A percentile compares a stretch with the other conserved stretches of the same genome.
Conservation (phyloP, 2,113 vertebrate genomes). For the Geococcyx californianus region DNA sequence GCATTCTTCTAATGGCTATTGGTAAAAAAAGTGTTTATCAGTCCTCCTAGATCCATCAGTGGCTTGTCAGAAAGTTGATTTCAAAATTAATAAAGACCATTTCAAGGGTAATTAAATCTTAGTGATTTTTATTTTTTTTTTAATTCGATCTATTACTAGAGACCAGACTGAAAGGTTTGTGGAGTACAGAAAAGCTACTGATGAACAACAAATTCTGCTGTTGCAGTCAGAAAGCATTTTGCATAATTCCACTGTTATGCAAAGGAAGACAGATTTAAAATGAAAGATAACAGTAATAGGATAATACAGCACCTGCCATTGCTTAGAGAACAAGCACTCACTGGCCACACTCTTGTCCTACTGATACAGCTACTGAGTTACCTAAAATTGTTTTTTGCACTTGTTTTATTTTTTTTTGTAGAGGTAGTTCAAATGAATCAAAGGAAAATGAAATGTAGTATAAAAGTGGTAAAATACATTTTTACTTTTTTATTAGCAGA, state of each 20-base stretch:
- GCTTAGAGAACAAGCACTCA: not conserved
- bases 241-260: not conserved
- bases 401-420: not conserved
- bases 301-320: not conserved
- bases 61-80: slow-evolving; percentile 49
- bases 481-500: not conserved
- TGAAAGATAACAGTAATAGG: not conserved
- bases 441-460: not conserved
- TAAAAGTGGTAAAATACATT: not conserved
- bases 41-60: slow-evolving; percentile 22
- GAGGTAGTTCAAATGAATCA: not conserved
- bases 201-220: slow-evolving; percentile 20
- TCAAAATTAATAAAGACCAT: slow-evolving; percentile 70
- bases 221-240: not conserved
- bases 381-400: not conserved
- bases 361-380: not conserved
- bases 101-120: slow-evolving; percentile 72
- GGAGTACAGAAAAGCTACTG: not conserved
- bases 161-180: slow-evolving; percentile 4
- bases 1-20: slow-evolving; percentile 21
- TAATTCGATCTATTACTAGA: slow-evolving; percentile 57
- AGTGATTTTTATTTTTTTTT: slow-evolving; percentile 55
- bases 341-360: not conserved
- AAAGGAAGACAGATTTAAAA: not conserved
- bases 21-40: slow-evolving; percentile 35